These are phyloP conservation scores for Cyrtorhinus lividipennis DNA, from an alignment of 1,140 invertebrate genomes.

Conservation along the genomic window DNA sequence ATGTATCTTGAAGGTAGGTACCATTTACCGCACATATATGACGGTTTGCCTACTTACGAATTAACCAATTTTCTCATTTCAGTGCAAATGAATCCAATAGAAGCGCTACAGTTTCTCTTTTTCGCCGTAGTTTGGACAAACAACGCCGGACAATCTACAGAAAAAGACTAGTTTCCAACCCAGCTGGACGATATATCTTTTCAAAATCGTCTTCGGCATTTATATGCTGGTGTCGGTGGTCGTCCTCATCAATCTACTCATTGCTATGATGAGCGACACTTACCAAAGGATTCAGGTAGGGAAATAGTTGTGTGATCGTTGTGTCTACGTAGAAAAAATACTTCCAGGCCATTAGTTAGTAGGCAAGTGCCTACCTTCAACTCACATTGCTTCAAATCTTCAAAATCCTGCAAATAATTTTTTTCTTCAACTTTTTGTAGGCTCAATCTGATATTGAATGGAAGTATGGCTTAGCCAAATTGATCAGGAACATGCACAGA, in stretches of 20 bases:
- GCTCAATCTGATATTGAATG: slow-evolving; percentile 99
- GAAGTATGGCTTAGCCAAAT: slow-evolving; percentile 97
- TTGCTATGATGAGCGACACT: slow-evolving; percentile 99
- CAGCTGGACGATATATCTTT: slow-evolving; percentile 58
- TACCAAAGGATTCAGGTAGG: slow-evolving; percentile 92
- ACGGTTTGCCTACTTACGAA: too few species aligned
- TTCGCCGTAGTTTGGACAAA: slow-evolving; percentile 98
- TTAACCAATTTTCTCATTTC: too few species aligned
- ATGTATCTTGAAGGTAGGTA: too few species aligned
- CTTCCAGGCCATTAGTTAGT: slow-evolving; percentile 2
- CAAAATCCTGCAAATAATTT: not conserved
- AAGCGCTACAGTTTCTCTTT: slow-evolving; percentile 93
- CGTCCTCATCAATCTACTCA: slow-evolving; percentile 96
- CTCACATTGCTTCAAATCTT: not conserved
- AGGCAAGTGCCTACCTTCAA: not conserved
- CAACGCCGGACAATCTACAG: slow-evolving; percentile 67
- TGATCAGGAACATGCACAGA: slow-evolving; percentile 97
- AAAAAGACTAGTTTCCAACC: slow-evolving; percentile 40
- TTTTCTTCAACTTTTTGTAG: slow-evolving; percentile 37
- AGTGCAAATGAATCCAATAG: slow-evolving; percentile 75
- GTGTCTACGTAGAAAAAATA: too few species aligned
- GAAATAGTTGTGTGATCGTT: too few species aligned
- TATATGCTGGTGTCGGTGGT: slow-evolving; percentile 98
- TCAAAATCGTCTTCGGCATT: slow-evolving; percentile 71
- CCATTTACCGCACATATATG: too few species aligned